Conservation (phyloP, 2,797 vertebrate genomes). For the Phalloptychus januarius region DNA sequence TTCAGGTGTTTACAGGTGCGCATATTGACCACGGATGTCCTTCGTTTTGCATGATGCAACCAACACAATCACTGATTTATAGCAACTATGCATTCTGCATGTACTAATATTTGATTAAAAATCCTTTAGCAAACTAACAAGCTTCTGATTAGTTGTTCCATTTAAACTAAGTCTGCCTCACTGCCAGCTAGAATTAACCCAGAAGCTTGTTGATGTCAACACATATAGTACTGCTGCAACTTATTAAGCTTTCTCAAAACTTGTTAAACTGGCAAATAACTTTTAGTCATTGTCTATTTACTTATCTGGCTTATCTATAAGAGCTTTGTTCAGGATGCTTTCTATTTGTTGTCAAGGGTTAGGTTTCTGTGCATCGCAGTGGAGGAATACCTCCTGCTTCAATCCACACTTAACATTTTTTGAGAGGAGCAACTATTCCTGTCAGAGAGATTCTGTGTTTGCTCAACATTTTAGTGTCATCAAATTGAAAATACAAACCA, state of each 20-base stretch:
- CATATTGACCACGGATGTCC: not conserved
- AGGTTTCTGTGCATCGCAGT: slow-evolving; percentile 6
- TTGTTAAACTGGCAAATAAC: no score
- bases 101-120: not conserved
- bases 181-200: not conserved
- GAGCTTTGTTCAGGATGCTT: slow-evolving; percentile 12
- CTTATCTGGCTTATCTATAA: no score
- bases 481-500: slow-evolving; percentile 53
- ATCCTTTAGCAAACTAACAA: no score
- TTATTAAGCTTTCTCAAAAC: no score
- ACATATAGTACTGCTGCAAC: not conserved
- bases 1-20: not conserved
- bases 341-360: slow-evolving; percentile 9
- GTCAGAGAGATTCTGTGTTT: slow-evolving; percentile 60
- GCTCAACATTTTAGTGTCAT: slow-evolving; percentile 49
- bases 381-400: slow-evolving; percentile 12
- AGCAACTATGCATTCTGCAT: not conserved
- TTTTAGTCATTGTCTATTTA: no score
- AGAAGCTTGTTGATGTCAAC: not conserved
- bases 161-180: no score
- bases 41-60: not conserved
- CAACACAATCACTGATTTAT: not conserved
- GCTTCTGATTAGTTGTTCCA: no score
- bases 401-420: slow-evolving; percentile 19
- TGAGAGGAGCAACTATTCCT: slow-evolving; percentile 55